Evolutionary conservation across 2,113 vertebrate genomes (phyloP).

Genomic region (Heterocephalus glaber): DNA sequence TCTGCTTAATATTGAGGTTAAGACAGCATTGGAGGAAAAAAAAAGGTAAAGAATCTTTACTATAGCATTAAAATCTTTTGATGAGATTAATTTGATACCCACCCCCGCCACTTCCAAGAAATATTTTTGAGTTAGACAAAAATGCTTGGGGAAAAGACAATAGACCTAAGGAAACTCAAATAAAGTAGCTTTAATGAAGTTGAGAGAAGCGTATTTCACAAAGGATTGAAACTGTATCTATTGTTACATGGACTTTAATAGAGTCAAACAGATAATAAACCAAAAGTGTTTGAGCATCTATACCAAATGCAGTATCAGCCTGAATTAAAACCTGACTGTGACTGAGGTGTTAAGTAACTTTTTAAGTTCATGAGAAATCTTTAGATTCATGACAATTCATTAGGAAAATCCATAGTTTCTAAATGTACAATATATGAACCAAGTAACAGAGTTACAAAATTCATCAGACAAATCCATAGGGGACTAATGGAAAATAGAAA

Average conservation of each 20-base stretch:
- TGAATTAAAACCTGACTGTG: neutral
- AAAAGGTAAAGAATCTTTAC: neutral
- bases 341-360: neutral
- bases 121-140: neutral
- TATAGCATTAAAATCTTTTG: neutral
- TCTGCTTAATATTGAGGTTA: neutral
- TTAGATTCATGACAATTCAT: neutral
- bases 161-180: neutral
- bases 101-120: accelerated
- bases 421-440: neutral
- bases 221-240: neutral
- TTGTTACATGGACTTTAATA: neutral
- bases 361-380: neutral
- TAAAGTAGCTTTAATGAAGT: neutral
- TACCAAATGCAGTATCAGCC: neutral
- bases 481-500: neutral
- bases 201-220: neutral
- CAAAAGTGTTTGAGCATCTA: neutral
- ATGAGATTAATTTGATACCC: neutral
- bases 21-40: neutral
- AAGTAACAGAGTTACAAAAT: neutral
- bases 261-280: neutral
- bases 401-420: neutral
- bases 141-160: neutral
- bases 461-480: neutral